phyloP scores from a whole-genome alignment of 2,797 vertebrate species.

The Pseudomugil gertrudae region DNA sequence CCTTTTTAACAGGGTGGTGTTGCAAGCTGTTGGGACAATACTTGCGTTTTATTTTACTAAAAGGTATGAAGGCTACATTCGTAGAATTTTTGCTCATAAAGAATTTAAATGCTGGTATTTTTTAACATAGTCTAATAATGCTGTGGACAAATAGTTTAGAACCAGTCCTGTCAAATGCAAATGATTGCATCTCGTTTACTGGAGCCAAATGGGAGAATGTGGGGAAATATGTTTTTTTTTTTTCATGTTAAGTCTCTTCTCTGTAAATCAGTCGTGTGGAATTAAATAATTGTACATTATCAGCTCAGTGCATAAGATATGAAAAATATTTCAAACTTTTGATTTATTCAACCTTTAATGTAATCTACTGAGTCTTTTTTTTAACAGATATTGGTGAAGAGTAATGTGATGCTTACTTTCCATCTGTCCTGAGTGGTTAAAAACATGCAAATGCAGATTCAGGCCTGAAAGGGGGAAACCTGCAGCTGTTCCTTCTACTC shows the following conservation, averaged over 20 bases:
- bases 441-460: background rate
- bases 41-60: too few relatives aligned
- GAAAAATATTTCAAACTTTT: background rate
- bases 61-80: background rate
- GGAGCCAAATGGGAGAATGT: background rate
- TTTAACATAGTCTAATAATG: background rate
- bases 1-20: slow-evolving; percentile 1
- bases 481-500: too few relatives aligned
- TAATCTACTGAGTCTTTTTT: background rate
- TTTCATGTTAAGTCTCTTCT: too few relatives aligned
- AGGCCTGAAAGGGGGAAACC: background rate
- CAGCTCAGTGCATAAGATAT: background rate
- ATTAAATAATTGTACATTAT: background rate
- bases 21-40: too few relatives aligned
- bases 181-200: background rate
- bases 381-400: background rate
- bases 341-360: background rate
- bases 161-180: background rate
- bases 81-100: background rate
- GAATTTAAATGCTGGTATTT: background rate
- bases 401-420: background rate
- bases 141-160: background rate
- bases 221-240: background rate
- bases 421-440: background rate
- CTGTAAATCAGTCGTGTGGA: too few relatives aligned